Evolutionary conservation across 2,113 vertebrate species (phyloP).

Genomic region (Chroicocephalus ridibundus): DNA sequence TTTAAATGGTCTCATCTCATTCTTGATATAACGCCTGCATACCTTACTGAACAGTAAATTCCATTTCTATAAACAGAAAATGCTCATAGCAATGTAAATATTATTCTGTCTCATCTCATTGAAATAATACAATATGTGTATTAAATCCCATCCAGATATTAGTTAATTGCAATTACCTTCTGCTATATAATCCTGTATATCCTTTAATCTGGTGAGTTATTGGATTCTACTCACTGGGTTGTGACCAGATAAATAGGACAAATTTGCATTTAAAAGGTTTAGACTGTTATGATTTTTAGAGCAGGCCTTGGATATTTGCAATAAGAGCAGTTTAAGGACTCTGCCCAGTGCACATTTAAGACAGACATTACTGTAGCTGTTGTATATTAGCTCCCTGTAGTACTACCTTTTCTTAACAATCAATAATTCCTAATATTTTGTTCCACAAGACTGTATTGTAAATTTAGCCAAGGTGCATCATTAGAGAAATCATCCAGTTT

Average conservation of each 20-base stretch:
- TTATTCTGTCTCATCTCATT: constrained; percentile 58
- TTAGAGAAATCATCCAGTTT: neutral
- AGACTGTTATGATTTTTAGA: constrained; percentile 33
- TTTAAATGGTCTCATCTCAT: constrained; percentile 61
- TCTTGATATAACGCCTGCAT: constrained; percentile 34
- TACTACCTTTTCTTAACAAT: constrained; percentile 19
- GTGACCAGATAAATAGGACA: constrained; percentile 55
- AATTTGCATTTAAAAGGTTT: constrained; percentile 62
- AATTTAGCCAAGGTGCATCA: neutral
- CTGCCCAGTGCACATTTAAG: constrained; percentile 20
- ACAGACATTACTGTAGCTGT: constrained; percentile 9
- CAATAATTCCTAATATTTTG: constrained; percentile 15
- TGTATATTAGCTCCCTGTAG: neutral
- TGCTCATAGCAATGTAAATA: constrained; percentile 66
- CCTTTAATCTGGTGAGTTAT: constrained; percentile 62
- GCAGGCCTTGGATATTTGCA: constrained; percentile 36
- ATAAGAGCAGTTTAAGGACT: constrained; percentile 42
- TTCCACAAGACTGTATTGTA: neutral
- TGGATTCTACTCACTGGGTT: constrained; percentile 56
- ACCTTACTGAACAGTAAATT: constrained; percentile 68
- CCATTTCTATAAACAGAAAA: constrained; percentile 44
- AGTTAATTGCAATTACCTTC: constrained; percentile 66
- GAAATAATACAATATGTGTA: constrained; percentile 61
- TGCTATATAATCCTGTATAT: constrained; percentile 58
- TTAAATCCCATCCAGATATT: constrained; percentile 63